A percentile compares a stretch with the other conserved stretches of the same genome.
These are phyloP conservation scores for Drosophila melanosoma DNA, from an alignment of 2,888 invertebrate genomes.

Conservation along the genomic window DNA sequence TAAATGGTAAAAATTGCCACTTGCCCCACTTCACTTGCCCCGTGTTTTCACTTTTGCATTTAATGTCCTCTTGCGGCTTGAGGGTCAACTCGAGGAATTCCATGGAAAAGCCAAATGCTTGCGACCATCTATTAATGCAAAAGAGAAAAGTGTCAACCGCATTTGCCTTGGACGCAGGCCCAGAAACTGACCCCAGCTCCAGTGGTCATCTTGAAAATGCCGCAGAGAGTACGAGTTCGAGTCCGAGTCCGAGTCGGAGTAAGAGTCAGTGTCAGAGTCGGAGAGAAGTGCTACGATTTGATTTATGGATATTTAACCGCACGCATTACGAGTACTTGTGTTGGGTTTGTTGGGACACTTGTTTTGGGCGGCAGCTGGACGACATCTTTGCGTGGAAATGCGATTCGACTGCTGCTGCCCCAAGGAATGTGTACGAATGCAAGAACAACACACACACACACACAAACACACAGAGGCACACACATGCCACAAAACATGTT, in stretches of 20 bases:
- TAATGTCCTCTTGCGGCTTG: constrained; percentile 79
- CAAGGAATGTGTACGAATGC: constrained; percentile 59
- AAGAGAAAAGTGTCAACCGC: constrained; percentile 81
- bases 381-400: constrained; percentile 67
- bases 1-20: constrained; percentile 19
- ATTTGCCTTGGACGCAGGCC: constrained; percentile 59
- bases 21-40: constrained; percentile 33
- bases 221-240: constrained; percentile 41
- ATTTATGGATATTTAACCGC: constrained; percentile 85
- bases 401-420: constrained; percentile 39
- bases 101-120: constrained; percentile 55
- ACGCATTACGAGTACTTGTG: constrained; percentile 74
- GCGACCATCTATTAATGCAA: constrained; percentile 71
- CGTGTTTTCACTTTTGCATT: constrained; percentile 72
- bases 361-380: constrained; percentile 62
- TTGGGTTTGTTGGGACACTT: constrained; percentile 56
- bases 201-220: constrained; percentile 78
- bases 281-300: constrained; percentile 75
- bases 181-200: constrained; percentile 32
- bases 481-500: constrained; percentile 60
- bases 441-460: constrained; percentile 39
- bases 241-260: background rate
- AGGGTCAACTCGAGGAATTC: constrained; percentile 77
- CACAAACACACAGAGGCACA: constrained; percentile 27
- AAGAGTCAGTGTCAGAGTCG: constrained; percentile 17